Base-by-base conservation (phyloP, 1,140 invertebrate genomes). In the Penaeus chinensis region DNA sequence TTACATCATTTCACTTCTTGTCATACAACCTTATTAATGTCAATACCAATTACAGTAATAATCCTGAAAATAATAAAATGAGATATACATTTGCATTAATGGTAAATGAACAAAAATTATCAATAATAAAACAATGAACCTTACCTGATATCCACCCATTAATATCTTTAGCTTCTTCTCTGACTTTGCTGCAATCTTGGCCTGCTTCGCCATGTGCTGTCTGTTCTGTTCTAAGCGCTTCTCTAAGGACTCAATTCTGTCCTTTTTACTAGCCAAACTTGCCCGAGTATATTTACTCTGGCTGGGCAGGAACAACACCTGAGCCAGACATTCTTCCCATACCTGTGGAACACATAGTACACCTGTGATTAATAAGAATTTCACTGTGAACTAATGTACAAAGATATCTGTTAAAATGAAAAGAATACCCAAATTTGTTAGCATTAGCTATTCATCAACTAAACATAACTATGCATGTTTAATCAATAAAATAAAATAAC, bases 131-230 rank as follows among this genome's bases (percentile, higher is more conserved):
- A 10, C 10, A 32, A 18, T 24, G 3, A 82, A 69, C 84, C 90
- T 90, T 92, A 95, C 95, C 93, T 97, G 96, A 93, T 98, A 98
- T 22, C 97, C 97, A 54, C 95, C 98, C 22, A 98, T 96, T 2
- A 99, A 93, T 81, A 99, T 96, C 93, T 98, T 96, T 2, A 99
- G 93, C 93, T 99, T 99, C 92, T 99, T 99, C 92, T 99, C 99
- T 93, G 99, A 96, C 93, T 99, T 99, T 0, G 96, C 97, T 78
- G 98, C 99, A 87, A 96, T 95, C 93, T 99, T 99, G 0, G 98
- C 98, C 93, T 99, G 97, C 89, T 95, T 96, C 18, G 96, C 96
- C 98, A 99, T 99, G 91, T 98, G 97, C 82, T 94, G 95, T 90
- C 98, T 94, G 93, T 99, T 99, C 91, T 96, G 96, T 92, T 99